Evolutionary conservation across 2,113 vertebrate species (phyloP), one percentile per base, ranked within the genome.

Genomic region (Hemibagrus wyckioides): DNA sequence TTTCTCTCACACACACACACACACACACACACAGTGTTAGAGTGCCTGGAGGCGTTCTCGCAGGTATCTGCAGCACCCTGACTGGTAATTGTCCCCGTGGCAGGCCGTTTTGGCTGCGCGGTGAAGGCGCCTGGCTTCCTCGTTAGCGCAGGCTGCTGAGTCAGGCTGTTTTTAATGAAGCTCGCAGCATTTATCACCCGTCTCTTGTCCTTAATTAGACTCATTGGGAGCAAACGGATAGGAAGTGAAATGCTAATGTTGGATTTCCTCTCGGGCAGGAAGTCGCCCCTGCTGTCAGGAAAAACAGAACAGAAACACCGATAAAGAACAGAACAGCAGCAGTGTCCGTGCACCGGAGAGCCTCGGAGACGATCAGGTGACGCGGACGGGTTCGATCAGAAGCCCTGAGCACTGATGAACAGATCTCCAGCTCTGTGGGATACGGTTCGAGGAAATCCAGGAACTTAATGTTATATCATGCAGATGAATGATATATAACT

Each of bases 121-220:
- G 89, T 89, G 90, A 86, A 82, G 65, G 87, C 56, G 23, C 85
- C 89, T 80, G n/a, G n/a, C 50, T 65, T 93, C 90, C 89, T 85
- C 59, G 69, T 90, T 90, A 87, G 67, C 7, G 54, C 77, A n/a
- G 75, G 87, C 87, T 95, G 95, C 95, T 95, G 95, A 95, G 90
- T 96, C 95, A 95, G 94, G 92, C 84, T 92, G 89, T 91, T 93
- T 92, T 94, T 94, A 95, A 96, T 94, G 94, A 95, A 94, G 89
- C 92, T 93, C 92, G 90, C 91, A 90, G 90, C 94, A 89, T 95
- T 95, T 93, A 95, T 93, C 93, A 92, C 88, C 85, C 77, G 75
- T 93, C 91, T 93, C 90, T 87, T 92, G 92, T 94, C 94, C 92
- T 94, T 92, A 91, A 90, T 84, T 90, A 93, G 90, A 88, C n/a